Conservation (phyloP, 92 coral and sea anemone genomes). For the Nematostella vectensis region DNA sequence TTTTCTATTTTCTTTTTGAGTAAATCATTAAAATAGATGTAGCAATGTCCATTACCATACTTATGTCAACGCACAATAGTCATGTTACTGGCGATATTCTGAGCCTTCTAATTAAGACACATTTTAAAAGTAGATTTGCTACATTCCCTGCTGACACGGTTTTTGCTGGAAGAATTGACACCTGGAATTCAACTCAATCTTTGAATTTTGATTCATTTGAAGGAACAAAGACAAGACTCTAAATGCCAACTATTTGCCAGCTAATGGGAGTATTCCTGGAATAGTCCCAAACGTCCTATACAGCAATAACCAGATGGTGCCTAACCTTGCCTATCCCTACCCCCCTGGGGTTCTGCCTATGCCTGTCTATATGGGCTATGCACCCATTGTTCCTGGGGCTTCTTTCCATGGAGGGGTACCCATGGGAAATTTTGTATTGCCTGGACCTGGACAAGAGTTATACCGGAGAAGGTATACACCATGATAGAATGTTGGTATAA, state of each 20-base stretch:
- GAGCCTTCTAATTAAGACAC: too few relatives aligned
- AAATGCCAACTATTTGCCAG: conserved; percentile 1
- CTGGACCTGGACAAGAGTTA: background rate
- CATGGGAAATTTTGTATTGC: conserved; percentile 1
- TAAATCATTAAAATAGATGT: too few relatives aligned
- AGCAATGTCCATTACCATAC: too few relatives aligned
- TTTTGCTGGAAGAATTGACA: too few relatives aligned
- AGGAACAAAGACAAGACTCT: background rate
- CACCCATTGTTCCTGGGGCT: conserved; percentile 27
- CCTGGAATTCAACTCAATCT: too few relatives aligned
- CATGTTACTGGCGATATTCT: too few relatives aligned
- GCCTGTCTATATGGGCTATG: conserved; percentile 48
- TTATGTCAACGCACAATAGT: too few relatives aligned
- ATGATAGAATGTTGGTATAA: too few relatives aligned
- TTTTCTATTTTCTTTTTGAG: background rate
- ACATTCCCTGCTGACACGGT: too few relatives aligned
- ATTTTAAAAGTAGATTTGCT: too few relatives aligned
- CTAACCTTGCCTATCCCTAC: conserved; percentile 15
- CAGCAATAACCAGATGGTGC: conserved; percentile 8
- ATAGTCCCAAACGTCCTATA: conserved; percentile 2
- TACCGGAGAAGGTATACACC: background rate
- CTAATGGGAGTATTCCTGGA: conserved; percentile 1
- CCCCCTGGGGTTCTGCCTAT: conserved; percentile 51
- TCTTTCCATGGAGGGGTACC: conserved; percentile 13
- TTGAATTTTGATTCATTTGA: background rate